These are phyloP conservation scores for Furcifer pardalis DNA, from an alignment of 2,797 vertebrate species.

Conservation along the genomic window DNA sequence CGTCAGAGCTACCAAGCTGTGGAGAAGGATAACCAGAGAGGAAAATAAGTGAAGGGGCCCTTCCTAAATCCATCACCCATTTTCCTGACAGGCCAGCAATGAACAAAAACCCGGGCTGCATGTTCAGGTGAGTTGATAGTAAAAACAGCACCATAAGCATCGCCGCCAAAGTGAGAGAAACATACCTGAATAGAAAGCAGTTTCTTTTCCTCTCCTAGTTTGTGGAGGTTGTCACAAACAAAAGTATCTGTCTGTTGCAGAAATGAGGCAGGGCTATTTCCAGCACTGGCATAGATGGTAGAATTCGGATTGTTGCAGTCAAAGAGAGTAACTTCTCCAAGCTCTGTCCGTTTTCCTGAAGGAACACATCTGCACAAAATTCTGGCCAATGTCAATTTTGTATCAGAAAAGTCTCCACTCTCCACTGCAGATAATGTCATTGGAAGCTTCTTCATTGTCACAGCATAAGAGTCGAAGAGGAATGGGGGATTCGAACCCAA, in stretches of 20 bases:
- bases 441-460: no score
- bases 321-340: background rate
- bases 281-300: no score
- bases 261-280: no score
- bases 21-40: conserved; percentile 33
- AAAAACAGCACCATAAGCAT: background rate
- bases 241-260: no score
- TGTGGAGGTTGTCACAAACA: no score
- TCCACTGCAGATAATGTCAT: background rate
- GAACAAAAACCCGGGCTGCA: conserved; percentile 25
- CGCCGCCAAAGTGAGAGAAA: background rate
- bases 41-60: conserved; percentile 57
- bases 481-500: no score
- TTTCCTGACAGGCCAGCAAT: conserved; percentile 43
- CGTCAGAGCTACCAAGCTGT: conserved; percentile 53
- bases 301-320: background rate
- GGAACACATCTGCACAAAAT: no score
- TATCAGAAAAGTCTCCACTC: no score
- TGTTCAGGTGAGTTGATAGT: conserved; percentile 28
- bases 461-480: no score
- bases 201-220: background rate
- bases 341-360: background rate
- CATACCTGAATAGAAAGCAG: no score
- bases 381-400: no score
- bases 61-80: conserved; percentile 53